These are phyloP conservation scores for Meriones psammophilus DNA, from an alignment of 2,797 vertebrate genomes.

Conservation along the genomic window DNA sequence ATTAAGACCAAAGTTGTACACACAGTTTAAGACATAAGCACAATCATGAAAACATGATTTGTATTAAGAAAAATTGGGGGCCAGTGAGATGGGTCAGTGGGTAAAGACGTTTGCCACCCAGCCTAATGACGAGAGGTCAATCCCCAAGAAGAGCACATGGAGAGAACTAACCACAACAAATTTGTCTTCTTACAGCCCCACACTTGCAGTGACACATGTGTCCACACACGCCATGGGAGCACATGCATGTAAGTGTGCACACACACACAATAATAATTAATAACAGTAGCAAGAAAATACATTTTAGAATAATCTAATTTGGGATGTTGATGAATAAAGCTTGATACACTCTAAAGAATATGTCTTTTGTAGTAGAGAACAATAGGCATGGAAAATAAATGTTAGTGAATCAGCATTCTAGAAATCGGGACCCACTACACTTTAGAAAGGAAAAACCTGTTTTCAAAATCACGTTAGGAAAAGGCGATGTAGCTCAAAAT, in stretches of 20 bases:
- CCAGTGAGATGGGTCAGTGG: neutral
- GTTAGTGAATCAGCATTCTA: neutral
- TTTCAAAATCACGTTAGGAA: neutral
- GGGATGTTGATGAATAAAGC: neutral
- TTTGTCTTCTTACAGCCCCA: neutral
- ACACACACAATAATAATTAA: neutral
- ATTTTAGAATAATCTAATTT: neutral
- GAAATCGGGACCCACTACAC: neutral
- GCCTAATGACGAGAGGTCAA: neutral
- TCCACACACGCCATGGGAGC: neutral
- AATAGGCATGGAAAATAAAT: neutral
- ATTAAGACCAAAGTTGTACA: fast-evolving
- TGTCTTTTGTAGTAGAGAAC: neutral
- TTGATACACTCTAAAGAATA: too few species aligned
- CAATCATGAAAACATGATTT: fast-evolving
- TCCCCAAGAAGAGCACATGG: neutral
- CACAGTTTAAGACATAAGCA: neutral
- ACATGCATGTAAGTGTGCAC: neutral
- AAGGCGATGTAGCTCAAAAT: neutral
- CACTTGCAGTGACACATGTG: neutral
- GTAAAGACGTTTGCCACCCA: neutral
- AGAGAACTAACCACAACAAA: neutral
- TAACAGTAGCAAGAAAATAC: neutral
- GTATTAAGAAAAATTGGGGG: neutral
- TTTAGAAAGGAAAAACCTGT: neutral